Evolutionary conservation across 2,888 invertebrate genomes (phyloP).

Genomic region (Fabriciana adippe): DNA sequence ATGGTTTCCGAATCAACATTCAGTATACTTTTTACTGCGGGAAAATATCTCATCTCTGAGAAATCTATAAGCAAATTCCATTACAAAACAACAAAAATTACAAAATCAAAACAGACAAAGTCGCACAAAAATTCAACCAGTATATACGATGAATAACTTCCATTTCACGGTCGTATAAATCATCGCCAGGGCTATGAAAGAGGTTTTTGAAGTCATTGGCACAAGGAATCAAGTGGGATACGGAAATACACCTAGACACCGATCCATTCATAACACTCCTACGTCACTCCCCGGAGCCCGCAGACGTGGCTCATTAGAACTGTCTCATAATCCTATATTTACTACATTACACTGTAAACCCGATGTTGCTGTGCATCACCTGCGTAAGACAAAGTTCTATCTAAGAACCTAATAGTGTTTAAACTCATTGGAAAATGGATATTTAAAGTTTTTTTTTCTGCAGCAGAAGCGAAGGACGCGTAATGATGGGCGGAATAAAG

Average conservation of each 20-base stretch:
- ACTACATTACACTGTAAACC: slow-evolving; percentile 4
- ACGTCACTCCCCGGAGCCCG: slow-evolving; percentile 39
- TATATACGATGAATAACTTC: slow-evolving; percentile 51
- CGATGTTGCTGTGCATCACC: slow-evolving; percentile 42
- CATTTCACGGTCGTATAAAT: slow-evolving; percentile 68
- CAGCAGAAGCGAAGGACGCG: slow-evolving; percentile 72
- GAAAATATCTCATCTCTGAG: no score
- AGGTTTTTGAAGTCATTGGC: slow-evolving; percentile 71
- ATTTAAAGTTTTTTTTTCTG: slow-evolving; percentile 42
- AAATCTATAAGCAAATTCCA: no score
- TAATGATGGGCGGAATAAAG: slow-evolving; percentile 64
- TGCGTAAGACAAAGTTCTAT: slow-evolving; percentile 37
- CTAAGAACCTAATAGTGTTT: background rate
- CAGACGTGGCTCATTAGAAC: slow-evolving; percentile 36
- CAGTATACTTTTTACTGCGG: no score
- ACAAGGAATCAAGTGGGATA: slow-evolving; percentile 70
- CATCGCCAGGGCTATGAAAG: slow-evolving; percentile 69
- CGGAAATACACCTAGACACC: slow-evolving; percentile 71
- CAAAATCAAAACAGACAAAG: background rate
- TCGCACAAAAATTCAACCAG: background rate
- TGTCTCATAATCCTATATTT: slow-evolving; percentile 14
- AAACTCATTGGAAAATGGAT: background rate
- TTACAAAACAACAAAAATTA: background rate
- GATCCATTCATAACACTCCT: slow-evolving; percentile 63
- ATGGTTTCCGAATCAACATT: no score